These are phyloP conservation scores for Chunga burmeisteri DNA, from an alignment of 2,113 vertebrate genomes.

Conservation along the genomic window DNA sequence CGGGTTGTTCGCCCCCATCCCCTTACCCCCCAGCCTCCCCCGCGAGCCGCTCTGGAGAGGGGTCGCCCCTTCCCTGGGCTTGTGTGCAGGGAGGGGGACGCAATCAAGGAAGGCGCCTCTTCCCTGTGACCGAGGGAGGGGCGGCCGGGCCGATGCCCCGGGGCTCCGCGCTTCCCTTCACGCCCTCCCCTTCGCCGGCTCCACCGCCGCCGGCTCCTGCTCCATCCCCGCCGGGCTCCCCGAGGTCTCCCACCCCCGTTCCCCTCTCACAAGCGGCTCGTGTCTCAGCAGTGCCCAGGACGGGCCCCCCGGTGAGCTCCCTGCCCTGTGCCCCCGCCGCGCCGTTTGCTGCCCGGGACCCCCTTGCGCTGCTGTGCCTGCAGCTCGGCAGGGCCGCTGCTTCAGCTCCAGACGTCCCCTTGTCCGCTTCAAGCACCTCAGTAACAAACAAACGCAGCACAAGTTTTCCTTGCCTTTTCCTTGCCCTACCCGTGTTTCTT, in stretches of 20 bases:
- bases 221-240: neutral
- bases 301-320: too few species aligned
- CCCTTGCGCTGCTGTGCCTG: neutral
- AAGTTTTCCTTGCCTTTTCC: neutral
- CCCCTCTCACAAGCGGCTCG: neutral
- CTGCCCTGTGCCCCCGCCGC: neutral
- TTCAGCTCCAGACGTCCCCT: neutral
- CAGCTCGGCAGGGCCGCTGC: neutral
- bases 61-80: neutral
- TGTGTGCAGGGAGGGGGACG: neutral
- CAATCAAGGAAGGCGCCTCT: neutral
- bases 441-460: neutral
- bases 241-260: neutral
- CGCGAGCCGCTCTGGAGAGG: too few species aligned
- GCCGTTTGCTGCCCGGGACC: neutral
- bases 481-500: neutral
- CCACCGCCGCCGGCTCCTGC: rapidly evolving
- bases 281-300: neutral
- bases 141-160: neutral
- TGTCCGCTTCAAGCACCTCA: too few species aligned
- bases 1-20: rapidly evolving
- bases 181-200: neutral
- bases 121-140: neutral
- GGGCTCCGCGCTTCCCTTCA: too few species aligned
- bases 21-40: too few species aligned